Percentiles rank a stretch among this genome's conserved stretches.
phyloP scores from a whole-genome alignment of 2,797 vertebrate species.

The Anguilla megastoma region DNA sequence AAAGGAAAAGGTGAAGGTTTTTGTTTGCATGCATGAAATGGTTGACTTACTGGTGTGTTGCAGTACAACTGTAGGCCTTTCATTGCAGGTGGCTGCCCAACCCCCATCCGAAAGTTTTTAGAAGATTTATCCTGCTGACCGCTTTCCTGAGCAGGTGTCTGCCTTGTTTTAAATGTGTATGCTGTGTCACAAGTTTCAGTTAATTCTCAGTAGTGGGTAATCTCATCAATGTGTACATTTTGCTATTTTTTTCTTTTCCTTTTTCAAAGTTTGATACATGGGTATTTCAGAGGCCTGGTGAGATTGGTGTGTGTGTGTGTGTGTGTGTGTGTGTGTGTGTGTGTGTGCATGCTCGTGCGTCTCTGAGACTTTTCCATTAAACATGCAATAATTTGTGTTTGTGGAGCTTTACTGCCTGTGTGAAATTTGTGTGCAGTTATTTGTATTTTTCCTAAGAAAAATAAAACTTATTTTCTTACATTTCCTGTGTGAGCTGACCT shows the following conservation, averaged over 20 bases:
- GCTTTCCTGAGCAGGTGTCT: conserved; percentile 45
- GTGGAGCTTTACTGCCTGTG: conserved; percentile 56
- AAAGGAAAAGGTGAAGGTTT: conserved; percentile 16
- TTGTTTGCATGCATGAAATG: conserved; percentile 40
- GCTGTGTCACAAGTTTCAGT: conserved; percentile 36
- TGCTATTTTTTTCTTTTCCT: conserved; percentile 35
- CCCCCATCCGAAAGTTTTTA: neutral
- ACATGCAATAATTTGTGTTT: conserved; percentile 42
- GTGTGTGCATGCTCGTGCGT: neutral
- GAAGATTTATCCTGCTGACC: conserved; percentile 40
- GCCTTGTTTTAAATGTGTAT: conserved; percentile 44
- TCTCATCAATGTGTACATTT: conserved; percentile 35
- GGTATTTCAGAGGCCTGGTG: conserved; percentile 43
- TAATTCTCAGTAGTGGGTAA: conserved; percentile 23
- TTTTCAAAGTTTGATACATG: conserved; percentile 43
- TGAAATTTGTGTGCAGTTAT: conserved; percentile 57
- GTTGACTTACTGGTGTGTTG: neutral
- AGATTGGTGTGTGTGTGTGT: conserved; percentile 54
- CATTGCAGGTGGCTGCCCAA: neutral
- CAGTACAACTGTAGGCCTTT: conserved; percentile 25
- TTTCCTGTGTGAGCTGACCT: neutral
- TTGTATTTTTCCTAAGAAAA: conserved; percentile 68
- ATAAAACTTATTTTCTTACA: conserved; percentile 57
- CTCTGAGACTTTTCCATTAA: conserved; percentile 27
- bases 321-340: conserved; percentile 37